phyloP scores from a whole-genome alignment of 2,113 vertebrate species.

The Rhabdomys dilectus region DNA sequence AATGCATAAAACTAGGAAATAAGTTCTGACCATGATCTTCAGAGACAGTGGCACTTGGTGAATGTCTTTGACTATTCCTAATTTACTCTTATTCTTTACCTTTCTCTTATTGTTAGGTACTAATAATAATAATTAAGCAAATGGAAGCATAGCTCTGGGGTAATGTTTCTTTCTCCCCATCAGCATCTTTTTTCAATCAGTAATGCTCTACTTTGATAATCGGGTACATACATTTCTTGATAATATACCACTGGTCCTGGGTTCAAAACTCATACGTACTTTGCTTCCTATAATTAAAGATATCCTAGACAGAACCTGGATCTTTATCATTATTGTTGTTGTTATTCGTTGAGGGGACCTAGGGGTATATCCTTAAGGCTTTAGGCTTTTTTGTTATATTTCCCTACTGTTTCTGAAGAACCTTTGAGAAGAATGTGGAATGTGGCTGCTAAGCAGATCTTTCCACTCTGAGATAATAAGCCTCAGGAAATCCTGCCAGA shows the following conservation, averaged over 20 bases:
- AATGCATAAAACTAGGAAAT: constrained; percentile 10
- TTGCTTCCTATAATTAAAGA: constrained; percentile 59
- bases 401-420: constrained; percentile 74
- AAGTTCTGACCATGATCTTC: constrained; percentile 31
- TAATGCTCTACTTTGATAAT: constrained; percentile 14
- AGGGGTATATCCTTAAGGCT: neutral
- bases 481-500: constrained; percentile 79
- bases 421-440: constrained; percentile 75
- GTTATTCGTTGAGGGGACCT: neutral
- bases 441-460: constrained; percentile 79
- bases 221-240: neutral
- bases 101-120: constrained; percentile 17
- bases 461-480: constrained; percentile 71
- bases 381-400: constrained; percentile 64
- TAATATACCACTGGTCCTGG: neutral
- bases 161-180: constrained; percentile 20
- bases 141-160: neutral
- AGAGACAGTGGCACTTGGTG: constrained; percentile 22
- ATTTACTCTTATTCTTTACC: constrained; percentile 17
- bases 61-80: constrained; percentile 31
- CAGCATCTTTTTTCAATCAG: neutral
- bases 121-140: constrained; percentile 49
- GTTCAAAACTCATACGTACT: neutral
- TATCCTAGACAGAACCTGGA: constrained; percentile 16
- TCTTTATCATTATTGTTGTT: neutral